Evolutionary conservation across 1,140 invertebrate genomes (phyloP).

Genomic region (Drosophila pseudoobscura): DNA sequence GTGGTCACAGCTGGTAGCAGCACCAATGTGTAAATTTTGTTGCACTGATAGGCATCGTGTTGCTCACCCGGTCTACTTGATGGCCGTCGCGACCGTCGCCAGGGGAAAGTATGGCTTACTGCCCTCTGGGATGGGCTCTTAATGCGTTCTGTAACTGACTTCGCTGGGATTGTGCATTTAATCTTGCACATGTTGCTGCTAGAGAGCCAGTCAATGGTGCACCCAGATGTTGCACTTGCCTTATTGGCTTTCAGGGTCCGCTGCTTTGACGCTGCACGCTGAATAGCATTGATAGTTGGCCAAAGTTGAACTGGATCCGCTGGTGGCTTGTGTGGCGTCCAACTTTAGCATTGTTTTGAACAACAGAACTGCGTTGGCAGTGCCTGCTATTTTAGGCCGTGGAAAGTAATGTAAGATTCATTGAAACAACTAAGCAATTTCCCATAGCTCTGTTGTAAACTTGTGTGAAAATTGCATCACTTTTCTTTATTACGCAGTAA

Average conservation of each 20-base stretch:
- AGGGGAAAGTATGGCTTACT: too few species aligned
- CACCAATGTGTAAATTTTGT: conserved; percentile 57
- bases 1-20: conserved; percentile 44
- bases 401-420: neutral
- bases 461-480: conserved; percentile 5
- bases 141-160: conserved; percentile 8
- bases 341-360: conserved; percentile 5
- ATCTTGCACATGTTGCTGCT: neutral
- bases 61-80: conserved; percentile 4
- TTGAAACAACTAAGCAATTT: neutral
- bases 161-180: conserved; percentile 2
- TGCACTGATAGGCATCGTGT: conserved; percentile 36
- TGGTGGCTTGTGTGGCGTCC: conserved; percentile 13
- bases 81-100: conserved; percentile 1
- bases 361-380: conserved; percentile 5
- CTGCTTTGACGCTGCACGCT: conserved; percentile 19
- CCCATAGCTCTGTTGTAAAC: neutral
- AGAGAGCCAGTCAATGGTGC: neutral
- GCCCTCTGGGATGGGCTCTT: conserved; percentile 25
- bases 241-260: conserved; percentile 18
- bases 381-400: neutral
- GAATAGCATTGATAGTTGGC: conserved; percentile 24
- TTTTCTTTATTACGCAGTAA: conserved; percentile 7
- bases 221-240: conserved; percentile 33
- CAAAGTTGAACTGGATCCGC: neutral